Evolutionary conservation across 2,888 invertebrate genomes (phyloP), one percentile per base, ranked within the genome.

Genomic region (Eueremaeus valkanovi): DNA sequence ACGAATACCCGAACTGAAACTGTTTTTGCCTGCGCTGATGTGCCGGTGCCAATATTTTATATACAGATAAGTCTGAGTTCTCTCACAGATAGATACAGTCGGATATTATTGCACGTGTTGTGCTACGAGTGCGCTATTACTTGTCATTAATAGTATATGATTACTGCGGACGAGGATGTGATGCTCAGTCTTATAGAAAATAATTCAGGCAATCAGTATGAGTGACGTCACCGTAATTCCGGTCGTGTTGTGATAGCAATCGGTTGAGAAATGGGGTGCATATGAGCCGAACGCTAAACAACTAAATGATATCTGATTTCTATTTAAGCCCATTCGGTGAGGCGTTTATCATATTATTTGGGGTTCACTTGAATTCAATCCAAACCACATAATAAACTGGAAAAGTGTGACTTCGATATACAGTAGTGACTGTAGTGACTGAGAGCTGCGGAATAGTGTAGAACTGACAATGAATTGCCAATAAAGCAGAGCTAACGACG

Each of bases 281-380:
- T 49, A 49, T 49, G 49, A 58, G 13, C 21, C n/a, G 3, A 40
- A 6, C 13, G 68, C 36, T 68, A 16, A 31, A 68, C 40, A 21
- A 11, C 40, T 68, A 68, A 68, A 36, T 40, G 33, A 68, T 68
- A 68, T 68, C 40, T 68, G 68, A 68, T 68, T 24, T 68, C 68
- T 68, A 36, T 68, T 68, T 40, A 68, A 68, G 68, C 68, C 68
- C 24, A 68, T 68, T 68, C 18, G 36, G 68, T 42, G 68, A 68
- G 68, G 68, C 68, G 68, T 68, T 68, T 36, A 21, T 68, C 40
- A 68, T 68, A 68, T 68, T 68, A 68, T 68, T 68, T 68, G 68
- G 68, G 68, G 68, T 40, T 40, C 11, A 68, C 21, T 68, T 36
- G 42, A 11, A 68, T 68, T 68, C 33, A 36, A 68, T 68, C 40